Conservation (phyloP, 1,140 invertebrate species). For the Gryllus bimaculatus region DNA sequence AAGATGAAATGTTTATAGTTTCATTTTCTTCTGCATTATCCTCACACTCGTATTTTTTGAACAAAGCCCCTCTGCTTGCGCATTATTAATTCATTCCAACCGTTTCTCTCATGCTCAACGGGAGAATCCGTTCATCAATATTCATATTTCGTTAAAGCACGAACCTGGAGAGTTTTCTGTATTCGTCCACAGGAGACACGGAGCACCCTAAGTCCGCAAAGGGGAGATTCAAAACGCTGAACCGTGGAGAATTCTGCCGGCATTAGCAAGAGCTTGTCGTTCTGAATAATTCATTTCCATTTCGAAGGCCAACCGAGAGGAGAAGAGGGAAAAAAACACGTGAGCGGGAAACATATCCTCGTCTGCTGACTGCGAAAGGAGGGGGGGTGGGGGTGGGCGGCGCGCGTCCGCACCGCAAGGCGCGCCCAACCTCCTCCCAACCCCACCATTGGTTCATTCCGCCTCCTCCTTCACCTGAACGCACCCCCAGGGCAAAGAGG, state of each 20-base stretch:
- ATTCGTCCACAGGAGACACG: neutral
- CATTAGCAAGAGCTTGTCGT: slow-evolving; percentile 1
- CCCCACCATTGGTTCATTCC: too few species aligned
- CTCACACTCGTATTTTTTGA: neutral
- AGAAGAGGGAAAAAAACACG: neutral
- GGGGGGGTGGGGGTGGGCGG: too few species aligned
- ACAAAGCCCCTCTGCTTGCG: neutral
- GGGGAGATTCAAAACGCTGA: neutral
- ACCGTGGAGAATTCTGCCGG: neutral
- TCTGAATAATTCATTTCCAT: slow-evolving; percentile 5
- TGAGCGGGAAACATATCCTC: neutral
- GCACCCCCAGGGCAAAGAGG: too few species aligned
- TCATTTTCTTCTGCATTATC: too few species aligned
- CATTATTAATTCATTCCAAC: neutral
- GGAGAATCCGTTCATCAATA: neutral
- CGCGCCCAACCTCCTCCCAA: too few species aligned
- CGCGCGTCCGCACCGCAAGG: too few species aligned
- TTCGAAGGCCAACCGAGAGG: neutral
- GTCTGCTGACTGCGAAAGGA: neutral
- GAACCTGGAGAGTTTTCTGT: neutral
- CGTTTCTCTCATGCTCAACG: neutral
- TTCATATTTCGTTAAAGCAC: slow-evolving; percentile 5
- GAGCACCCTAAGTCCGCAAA: neutral
- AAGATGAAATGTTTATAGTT: too few species aligned
- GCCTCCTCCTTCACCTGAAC: too few species aligned